These are phyloP conservation scores for Euphysa ruthae DNA, from an alignment of 30 jellyfish, hydroid and myxozoan genomes.

Conservation along the genomic window DNA sequence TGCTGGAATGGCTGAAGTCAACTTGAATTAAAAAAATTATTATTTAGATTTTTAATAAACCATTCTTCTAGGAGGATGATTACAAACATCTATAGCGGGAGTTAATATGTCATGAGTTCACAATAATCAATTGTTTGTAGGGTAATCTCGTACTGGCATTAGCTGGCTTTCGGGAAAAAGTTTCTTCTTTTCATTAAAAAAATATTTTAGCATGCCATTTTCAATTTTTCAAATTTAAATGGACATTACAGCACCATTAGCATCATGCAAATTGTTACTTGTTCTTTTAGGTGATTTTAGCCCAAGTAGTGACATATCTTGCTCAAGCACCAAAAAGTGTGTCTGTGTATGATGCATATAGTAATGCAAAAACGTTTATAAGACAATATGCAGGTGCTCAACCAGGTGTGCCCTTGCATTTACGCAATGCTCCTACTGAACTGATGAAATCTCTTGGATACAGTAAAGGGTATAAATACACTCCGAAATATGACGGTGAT, in stretches of 20 bases:
- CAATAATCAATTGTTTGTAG: too few species aligned
- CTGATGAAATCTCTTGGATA: conserved; percentile 61
- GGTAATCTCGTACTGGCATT: too few species aligned
- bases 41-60: too few species aligned
- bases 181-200: neutral
- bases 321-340: conserved; percentile 77
- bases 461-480: conserved; percentile 59
- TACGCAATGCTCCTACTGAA: conserved; percentile 74
- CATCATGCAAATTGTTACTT: too few species aligned
- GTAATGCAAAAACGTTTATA: conserved; percentile 34
- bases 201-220: neutral
- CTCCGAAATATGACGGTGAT: conserved; percentile 21
- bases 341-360: conserved; percentile 65
- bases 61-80: too few species aligned
- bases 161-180: too few species aligned
- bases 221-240: too few species aligned
- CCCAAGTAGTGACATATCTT: conserved; percentile 55
- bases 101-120: too few species aligned
- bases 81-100: too few species aligned
- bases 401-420: conserved; percentile 80
- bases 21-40: too few species aligned
- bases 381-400: conserved; percentile 50
- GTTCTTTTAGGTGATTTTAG: conserved; percentile 51
- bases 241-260: too few species aligned
- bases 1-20: too few species aligned